phyloP scores from a whole-genome alignment of 2,888 invertebrate species.

The Leucoptera coffeella region DNA sequence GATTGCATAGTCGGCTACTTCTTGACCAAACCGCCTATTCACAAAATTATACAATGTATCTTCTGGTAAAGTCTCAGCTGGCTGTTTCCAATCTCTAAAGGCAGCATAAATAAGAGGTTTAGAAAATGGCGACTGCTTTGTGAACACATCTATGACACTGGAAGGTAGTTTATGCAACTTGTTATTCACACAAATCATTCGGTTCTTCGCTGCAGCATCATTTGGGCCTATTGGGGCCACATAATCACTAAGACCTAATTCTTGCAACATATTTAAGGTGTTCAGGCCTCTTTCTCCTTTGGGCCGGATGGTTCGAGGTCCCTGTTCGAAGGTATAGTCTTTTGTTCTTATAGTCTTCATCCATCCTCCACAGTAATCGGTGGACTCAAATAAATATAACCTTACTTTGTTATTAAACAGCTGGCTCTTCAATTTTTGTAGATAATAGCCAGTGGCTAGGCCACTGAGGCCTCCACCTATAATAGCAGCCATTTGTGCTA shows the following conservation, averaged over 20 bases:
- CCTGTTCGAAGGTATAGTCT: constrained; percentile 76
- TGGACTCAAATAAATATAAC: constrained; percentile 66
- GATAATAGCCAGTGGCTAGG: constrained; percentile 78
- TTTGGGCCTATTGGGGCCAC: constrained; percentile 53
- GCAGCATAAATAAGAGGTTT: constrained; percentile 63
- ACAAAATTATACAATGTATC: constrained; percentile 83
- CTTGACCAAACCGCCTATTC: constrained; percentile 69
- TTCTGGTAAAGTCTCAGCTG: constrained; percentile 52
- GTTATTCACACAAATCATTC: constrained; percentile 76
- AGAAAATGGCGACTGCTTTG: constrained; percentile 63
- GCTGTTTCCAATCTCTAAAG: constrained; percentile 59
- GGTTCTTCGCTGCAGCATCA: constrained; percentile 69
- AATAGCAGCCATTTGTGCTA: constrained; percentile 54
- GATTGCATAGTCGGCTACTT: constrained; percentile 79
- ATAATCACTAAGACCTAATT: constrained; percentile 59
- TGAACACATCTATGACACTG: constrained; percentile 57
- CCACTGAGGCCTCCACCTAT: constrained; percentile 88
- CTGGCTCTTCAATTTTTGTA: constrained; percentile 39
- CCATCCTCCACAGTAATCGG: constrained; percentile 82
- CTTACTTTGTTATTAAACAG: constrained; percentile 35
- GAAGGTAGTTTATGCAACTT: constrained; percentile 66
- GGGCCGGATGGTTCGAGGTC: constrained; percentile 81
- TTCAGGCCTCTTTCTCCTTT: constrained; percentile 65
- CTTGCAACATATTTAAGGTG: constrained; percentile 72
- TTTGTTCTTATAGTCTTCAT: constrained; percentile 60